These are phyloP conservation scores for Lamproptera curius DNA, from an alignment of 2,888 invertebrate species.

Conservation along the genomic window DNA sequence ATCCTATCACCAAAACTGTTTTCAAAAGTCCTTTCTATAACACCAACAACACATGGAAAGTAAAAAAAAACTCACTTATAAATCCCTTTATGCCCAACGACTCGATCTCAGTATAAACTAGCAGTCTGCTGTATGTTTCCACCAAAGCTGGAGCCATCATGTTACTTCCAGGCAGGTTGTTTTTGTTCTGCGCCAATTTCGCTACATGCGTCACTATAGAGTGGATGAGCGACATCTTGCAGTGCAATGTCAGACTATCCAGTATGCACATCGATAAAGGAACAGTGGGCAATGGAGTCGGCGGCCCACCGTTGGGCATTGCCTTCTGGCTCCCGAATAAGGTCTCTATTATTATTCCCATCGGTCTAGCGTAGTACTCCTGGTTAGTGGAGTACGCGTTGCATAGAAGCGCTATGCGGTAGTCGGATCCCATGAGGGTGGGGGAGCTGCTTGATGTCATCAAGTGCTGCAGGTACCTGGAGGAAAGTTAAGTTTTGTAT, in stretches of 20 bases:
- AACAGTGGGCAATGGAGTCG: conserved; percentile 84
- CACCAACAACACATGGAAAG: too few relatives aligned
- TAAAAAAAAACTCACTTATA: conserved; percentile 91
- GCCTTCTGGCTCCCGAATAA: conserved; percentile 85
- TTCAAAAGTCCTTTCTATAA: too few relatives aligned
- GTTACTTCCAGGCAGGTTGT: conserved; percentile 82
- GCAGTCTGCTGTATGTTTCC: conserved; percentile 94
- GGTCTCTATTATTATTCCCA: conserved; percentile 94
- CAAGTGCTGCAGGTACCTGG: conserved; percentile 90
- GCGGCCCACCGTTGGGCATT: conserved; percentile 67
- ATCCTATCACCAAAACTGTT: too few relatives aligned
- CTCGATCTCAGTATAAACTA: conserved; percentile 98
- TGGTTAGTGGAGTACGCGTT: conserved; percentile 97
- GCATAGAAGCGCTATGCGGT: conserved; percentile 93
- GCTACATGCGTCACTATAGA: conserved; percentile 92
- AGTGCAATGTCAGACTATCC: conserved; percentile 96
- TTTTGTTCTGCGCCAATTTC: conserved; percentile 92
- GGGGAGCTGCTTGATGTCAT: conserved; percentile 85
- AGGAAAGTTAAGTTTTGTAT: too few relatives aligned
- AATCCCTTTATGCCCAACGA: conserved; percentile 97
- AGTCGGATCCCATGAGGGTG: conserved; percentile 90
- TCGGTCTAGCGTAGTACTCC: conserved; percentile 93
- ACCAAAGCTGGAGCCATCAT: conserved; percentile 92
- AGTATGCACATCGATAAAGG: conserved; percentile 95
- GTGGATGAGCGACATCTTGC: conserved; percentile 94